These are phyloP conservation scores for Typhlichthys subterraneus DNA, from an alignment of 2,797 vertebrate species.

Conservation along the genomic window DNA sequence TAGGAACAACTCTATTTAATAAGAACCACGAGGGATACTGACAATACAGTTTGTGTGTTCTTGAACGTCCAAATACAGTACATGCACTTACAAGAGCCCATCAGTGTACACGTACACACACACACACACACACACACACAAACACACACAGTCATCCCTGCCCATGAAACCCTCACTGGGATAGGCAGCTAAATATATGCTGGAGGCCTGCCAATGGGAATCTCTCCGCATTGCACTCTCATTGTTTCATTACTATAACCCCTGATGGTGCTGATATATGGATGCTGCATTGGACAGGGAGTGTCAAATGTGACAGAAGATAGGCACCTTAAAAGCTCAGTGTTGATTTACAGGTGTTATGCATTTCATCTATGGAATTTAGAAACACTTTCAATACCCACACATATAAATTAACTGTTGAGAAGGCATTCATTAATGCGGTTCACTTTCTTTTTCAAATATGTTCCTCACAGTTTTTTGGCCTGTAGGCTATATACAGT, in stretches of 20 bases:
- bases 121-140: constrained; percentile 17
- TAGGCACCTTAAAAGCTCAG: neutral
- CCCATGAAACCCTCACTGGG: constrained; percentile 54
- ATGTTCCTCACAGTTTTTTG: too few relatives aligned
- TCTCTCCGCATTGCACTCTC: constrained; percentile 57
- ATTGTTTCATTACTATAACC: constrained; percentile 51
- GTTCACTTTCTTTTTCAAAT: too few relatives aligned
- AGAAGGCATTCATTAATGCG: too few relatives aligned
- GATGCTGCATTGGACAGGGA: neutral
- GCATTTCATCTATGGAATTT: neutral
- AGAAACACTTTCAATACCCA: neutral
- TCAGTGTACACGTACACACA: constrained; percentile 24
- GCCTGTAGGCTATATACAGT: too few relatives aligned
- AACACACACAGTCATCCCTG: constrained; percentile 24
- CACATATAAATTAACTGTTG: too few relatives aligned
- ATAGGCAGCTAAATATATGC: constrained; percentile 71
- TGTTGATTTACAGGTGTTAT: neutral
- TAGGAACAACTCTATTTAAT: neutral
- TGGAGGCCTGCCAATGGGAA: constrained; percentile 75
- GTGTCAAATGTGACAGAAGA: neutral
- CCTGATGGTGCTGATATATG: constrained; percentile 32
- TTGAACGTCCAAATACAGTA: constrained; percentile 1
- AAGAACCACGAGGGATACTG: constrained; percentile 23
- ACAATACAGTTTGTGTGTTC: constrained; percentile 20
- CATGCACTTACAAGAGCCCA: constrained; percentile 1